phyloP scores from a whole-genome alignment of 92 coral and sea anemone species.

The Zoanthus sociatus region DNA sequence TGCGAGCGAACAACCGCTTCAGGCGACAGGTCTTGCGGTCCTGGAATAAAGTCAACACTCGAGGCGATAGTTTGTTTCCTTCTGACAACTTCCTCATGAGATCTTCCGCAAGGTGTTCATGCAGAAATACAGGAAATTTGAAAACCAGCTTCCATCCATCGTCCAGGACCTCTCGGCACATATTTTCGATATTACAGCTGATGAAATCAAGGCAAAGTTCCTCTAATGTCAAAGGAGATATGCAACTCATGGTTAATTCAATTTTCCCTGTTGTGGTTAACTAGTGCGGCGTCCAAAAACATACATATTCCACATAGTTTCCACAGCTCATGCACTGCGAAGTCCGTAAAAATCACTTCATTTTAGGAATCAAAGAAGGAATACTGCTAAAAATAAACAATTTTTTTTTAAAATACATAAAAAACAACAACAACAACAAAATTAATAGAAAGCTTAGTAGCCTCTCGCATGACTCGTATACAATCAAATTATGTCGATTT shows the following conservation, averaged over 20 bases:
- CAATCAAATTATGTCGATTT: background rate
- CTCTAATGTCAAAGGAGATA: slow-evolving; percentile 75
- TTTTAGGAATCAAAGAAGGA: background rate
- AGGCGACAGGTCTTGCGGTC: slow-evolving; percentile 68
- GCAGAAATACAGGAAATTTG: slow-evolving; percentile 66
- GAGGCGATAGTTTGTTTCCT: slow-evolving; percentile 60
- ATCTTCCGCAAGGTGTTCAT: slow-evolving; percentile 76
- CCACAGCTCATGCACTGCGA: background rate
- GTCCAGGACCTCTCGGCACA: slow-evolving; percentile 68
- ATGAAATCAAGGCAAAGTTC: slow-evolving; percentile 62
- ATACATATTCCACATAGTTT: background rate
- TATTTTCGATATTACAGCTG: slow-evolving; percentile 57
- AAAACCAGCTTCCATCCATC: slow-evolving; percentile 65
- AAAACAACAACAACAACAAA: background rate
- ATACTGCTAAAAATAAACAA: background rate
- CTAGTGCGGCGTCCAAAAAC: background rate
- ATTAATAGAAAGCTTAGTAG: slow-evolving; percentile 20
- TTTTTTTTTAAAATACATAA: background rate
- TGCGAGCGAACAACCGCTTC: slow-evolving; percentile 63
- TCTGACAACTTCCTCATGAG: slow-evolving; percentile 61
- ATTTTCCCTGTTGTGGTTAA: background rate
- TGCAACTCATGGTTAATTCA: slow-evolving; percentile 45
- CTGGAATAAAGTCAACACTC: slow-evolving; percentile 60
- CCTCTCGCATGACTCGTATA: background rate
- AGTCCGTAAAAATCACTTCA: background rate